Percentiles rank a stretch among this genome's conserved stretches.
phyloP scores from a whole-genome alignment of 37 sponge, comb jelly and placozoan genomes.

The Axinella damicornis region DNA sequence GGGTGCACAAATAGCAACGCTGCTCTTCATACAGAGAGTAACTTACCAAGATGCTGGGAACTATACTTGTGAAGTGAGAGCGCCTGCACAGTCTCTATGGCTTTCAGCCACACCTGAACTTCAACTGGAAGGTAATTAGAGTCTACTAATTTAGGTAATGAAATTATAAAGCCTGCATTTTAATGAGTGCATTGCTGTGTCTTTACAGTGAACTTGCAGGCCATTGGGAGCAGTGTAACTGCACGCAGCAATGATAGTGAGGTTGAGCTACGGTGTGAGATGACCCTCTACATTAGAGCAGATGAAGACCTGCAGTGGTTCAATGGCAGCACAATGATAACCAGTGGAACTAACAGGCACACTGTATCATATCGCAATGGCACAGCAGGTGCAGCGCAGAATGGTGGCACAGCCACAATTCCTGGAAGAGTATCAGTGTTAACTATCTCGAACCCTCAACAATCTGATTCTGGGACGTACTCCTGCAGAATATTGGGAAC shows the following conservation, averaged over 20 bases:
- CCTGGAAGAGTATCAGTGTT: slow-evolving; percentile 22
- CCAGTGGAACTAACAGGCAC: not conserved
- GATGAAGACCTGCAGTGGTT: slow-evolving; percentile 40
- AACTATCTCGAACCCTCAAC: slow-evolving; percentile 14
- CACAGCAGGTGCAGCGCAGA: not conserved
- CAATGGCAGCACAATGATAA: not conserved
- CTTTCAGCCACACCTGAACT: slow-evolving; percentile 11
- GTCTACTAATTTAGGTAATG: not conserved
- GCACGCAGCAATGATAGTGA: not conserved
- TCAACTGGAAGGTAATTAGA: slow-evolving; percentile 1
- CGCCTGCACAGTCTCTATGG: not conserved
- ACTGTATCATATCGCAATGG: not conserved
- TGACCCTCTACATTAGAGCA: slow-evolving; percentile 11
- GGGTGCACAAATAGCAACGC: not conserved
- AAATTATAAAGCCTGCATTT: not conserved
- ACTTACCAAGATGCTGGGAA: slow-evolving; percentile 14
- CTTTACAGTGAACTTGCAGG: slow-evolving; percentile 4
- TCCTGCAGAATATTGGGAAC: slow-evolving; percentile 37
- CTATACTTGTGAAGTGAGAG: slow-evolving; percentile 26
- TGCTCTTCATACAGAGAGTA: not conserved
- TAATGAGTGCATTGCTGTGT: not conserved
- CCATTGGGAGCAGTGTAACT: not conserved
- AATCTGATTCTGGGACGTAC: slow-evolving; percentile 55
- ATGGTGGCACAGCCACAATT: not conserved
- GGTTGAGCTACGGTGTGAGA: slow-evolving; percentile 33